A percentile compares a stretch with the other conserved stretches of the same genome.
phyloP scores from a whole-genome alignment of 2,888 invertebrate genomes.

The Cataglyphis livida region DNA sequence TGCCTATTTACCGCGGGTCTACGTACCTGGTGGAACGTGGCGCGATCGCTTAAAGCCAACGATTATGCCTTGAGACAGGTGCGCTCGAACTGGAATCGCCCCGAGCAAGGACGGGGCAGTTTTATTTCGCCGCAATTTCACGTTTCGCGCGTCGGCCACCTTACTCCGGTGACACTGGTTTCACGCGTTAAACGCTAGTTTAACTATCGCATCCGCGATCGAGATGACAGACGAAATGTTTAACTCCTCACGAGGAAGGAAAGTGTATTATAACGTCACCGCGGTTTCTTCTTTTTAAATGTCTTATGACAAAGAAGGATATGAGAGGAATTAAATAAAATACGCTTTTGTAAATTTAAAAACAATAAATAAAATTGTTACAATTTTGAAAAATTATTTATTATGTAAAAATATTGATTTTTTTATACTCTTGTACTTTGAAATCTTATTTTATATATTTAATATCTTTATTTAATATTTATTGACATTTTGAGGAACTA shows the following conservation, averaged over 20 bases:
- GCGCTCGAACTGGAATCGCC: conserved; percentile 66
- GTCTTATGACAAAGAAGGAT: background rate
- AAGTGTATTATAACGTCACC: background rate
- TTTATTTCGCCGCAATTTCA: conserved; percentile 2
- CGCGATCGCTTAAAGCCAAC: conserved; percentile 66
- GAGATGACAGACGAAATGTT: background rate
- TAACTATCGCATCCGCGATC: background rate
- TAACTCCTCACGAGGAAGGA: background rate
- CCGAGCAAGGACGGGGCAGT: conserved; percentile 45
- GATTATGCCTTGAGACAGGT: conserved; percentile 71
- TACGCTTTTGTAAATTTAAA: background rate
- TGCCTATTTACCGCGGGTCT: conserved; percentile 63
- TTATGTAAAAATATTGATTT: background rate
- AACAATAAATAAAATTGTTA: background rate
- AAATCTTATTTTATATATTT: background rate
- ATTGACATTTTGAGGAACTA: background rate
- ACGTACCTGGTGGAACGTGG: conserved; percentile 68
- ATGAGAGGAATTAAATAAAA: background rate
- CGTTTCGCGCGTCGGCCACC: background rate
- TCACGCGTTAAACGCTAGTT: background rate
- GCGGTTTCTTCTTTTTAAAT: background rate
- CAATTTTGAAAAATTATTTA: background rate
- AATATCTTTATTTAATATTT: background rate
- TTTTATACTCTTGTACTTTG: background rate
- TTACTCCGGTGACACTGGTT: conserved; percentile 29